Conservation (phyloP, 1,140 invertebrate species). For the Globodera rostochiensis region DNA sequence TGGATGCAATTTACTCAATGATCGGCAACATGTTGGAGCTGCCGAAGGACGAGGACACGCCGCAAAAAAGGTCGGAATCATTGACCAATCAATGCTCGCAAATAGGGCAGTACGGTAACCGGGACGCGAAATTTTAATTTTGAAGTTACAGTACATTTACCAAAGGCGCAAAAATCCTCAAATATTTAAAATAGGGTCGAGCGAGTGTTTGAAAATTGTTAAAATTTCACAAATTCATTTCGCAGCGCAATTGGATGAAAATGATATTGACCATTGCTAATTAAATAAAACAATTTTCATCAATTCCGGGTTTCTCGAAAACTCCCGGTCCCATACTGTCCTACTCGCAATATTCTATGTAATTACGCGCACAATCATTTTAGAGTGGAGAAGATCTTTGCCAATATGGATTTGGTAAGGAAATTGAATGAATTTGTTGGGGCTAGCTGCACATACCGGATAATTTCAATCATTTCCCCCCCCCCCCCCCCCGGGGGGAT, state of each 20-base stretch:
- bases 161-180: too few species aligned
- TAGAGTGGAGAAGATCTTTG: constrained; percentile 70
- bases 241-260: too few species aligned
- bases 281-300: too few species aligned
- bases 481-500: too few species aligned
- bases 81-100: too few species aligned
- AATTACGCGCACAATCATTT: background rate
- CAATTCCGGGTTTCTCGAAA: background rate
- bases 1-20: constrained; percentile 69
- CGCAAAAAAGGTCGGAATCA: constrained; percentile 74
- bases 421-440: background rate
- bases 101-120: too few species aligned
- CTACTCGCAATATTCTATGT: constrained; percentile 17
- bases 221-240: too few species aligned
- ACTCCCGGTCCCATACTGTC: background rate
- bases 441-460: too few species aligned
- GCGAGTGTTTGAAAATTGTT: too few species aligned
- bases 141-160: background rate
- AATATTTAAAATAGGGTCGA: too few species aligned
- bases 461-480: too few species aligned
- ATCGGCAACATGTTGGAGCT: constrained; percentile 69
- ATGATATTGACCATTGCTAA: too few species aligned
- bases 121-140: constrained; percentile 84
- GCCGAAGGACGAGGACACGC: constrained; percentile 69
- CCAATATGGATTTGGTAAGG: constrained; percentile 69